Conservation (phyloP, 2,113 vertebrate genomes). For the Menura novaehollandiae region DNA sequence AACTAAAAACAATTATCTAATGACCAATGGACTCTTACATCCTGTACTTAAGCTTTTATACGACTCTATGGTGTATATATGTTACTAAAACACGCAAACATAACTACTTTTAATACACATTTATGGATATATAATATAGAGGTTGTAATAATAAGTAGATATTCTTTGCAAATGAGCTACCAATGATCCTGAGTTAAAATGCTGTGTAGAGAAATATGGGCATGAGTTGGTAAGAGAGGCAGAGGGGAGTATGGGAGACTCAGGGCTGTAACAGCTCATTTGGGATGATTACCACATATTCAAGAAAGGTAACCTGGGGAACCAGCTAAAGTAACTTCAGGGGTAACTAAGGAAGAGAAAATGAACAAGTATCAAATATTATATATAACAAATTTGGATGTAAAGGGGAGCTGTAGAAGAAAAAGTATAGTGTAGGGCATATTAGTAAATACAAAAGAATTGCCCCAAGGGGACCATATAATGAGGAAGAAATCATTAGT, state of each 20-base stretch:
- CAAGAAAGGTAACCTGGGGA: neutral
- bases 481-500: neutral
- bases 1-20: neutral
- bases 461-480: neutral
- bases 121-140: neutral
- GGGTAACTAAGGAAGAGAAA: neutral
- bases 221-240: neutral
- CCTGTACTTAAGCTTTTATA: neutral
- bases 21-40: neutral
- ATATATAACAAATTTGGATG: neutral
- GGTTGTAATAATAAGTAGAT: neutral
- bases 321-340: neutral
- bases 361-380: neutral
- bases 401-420: neutral
- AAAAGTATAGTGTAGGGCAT: neutral
- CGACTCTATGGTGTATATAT: neutral
- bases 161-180: neutral
- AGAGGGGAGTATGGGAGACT: neutral
- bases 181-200: neutral
- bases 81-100: neutral
- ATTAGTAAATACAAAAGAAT: neutral
- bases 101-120: neutral
- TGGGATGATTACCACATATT: neutral
- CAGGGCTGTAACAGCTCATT: neutral
- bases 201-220: neutral